phyloP scores from a whole-genome alignment of 64 coral and sea anemone genomes.

The Stylophora pistillata region DNA sequence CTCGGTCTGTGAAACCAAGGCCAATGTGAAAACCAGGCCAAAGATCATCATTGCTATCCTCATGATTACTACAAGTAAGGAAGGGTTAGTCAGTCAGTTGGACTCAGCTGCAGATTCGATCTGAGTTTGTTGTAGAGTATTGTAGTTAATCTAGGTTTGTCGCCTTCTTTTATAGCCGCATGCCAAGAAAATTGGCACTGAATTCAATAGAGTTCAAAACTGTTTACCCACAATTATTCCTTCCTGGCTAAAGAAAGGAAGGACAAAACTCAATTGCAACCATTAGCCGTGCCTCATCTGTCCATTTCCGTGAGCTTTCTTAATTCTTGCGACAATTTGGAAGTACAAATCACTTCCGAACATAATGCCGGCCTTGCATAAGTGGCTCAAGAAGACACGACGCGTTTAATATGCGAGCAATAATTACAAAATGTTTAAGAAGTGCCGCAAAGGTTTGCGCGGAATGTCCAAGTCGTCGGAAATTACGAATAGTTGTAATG shows the following conservation, averaged over 20 bases:
- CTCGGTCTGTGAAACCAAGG: not conserved
- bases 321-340: not conserved
- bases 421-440: conserved; percentile 5
- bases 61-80: not conserved
- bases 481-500: not conserved
- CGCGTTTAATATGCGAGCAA: not conserved
- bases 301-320: conserved; percentile 15
- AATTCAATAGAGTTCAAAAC: not conserved
- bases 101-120: not conserved
- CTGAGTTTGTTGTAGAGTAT: not conserved
- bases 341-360: conserved; percentile 13
- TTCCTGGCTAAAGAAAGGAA: conserved; percentile 25
- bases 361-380: not conserved
- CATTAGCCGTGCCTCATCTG: not conserved
- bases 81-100: not conserved
- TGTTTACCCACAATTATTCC: conserved; percentile 23
- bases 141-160: not conserved
- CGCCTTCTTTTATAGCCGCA: conserved; percentile 23
- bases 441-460: not conserved
- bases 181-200: not conserved
- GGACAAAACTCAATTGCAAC: not conserved
- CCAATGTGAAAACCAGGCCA: not conserved
- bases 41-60: not conserved
- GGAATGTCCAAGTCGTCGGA: not conserved
- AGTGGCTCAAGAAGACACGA: not conserved